These are phyloP conservation scores for Drosophila sordidula DNA, from an alignment of 2,888 invertebrate species.

Conservation along the genomic window DNA sequence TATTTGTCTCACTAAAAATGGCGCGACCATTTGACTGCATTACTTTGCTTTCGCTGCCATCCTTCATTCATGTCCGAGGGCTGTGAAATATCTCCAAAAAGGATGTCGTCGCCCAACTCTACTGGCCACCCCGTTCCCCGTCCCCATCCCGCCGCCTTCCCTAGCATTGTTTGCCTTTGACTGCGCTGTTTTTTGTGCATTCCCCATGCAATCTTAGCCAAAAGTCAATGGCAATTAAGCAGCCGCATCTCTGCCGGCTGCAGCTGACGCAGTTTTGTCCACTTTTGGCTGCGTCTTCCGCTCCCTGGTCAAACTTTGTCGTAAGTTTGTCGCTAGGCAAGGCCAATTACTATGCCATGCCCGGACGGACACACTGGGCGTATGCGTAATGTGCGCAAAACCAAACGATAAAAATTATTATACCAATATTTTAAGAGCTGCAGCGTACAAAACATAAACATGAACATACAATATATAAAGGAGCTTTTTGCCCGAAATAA, in stretches of 20 bases:
- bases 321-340: constrained; percentile 40
- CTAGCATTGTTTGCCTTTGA: constrained; percentile 51
- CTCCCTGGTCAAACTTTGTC: constrained; percentile 41
- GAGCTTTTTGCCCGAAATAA: neutral
- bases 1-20: constrained; percentile 71
- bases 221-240: constrained; percentile 74
- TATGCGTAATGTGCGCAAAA: constrained; percentile 27
- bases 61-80: constrained; percentile 69
- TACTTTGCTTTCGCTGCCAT: constrained; percentile 43
- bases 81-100: constrained; percentile 68
- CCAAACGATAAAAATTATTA: constrained; percentile 27
- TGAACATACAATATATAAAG: constrained; percentile 10
- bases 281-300: constrained; percentile 35
- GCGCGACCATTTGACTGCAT: constrained; percentile 64
- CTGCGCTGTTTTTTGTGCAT: constrained; percentile 45
- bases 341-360: constrained; percentile 48
- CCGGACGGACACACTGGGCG: constrained; percentile 17
- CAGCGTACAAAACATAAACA: constrained; percentile 2
- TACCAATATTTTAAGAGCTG: constrained; percentile 30
- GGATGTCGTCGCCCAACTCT: constrained; percentile 59
- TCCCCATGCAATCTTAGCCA: constrained; percentile 46
- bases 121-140: neutral
- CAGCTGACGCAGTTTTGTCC: constrained; percentile 59
- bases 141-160: neutral
- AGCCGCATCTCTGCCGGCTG: constrained; percentile 48